Percentiles rank a stretch among this genome's conserved stretches.
These are phyloP conservation scores for Cyclura pinguis DNA, from an alignment of 2,797 vertebrate genomes.

Conservation along the genomic window DNA sequence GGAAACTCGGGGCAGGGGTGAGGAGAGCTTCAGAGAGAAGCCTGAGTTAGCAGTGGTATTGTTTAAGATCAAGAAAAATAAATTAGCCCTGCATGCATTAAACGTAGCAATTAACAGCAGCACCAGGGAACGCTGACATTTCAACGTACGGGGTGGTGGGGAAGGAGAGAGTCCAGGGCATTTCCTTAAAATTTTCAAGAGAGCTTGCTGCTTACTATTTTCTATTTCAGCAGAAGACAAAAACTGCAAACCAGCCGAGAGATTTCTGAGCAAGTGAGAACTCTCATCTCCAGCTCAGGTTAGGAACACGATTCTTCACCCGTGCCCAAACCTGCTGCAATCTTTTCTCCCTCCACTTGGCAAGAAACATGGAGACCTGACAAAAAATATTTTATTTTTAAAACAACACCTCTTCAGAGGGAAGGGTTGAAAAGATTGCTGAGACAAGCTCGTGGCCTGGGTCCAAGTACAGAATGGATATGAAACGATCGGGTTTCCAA, in stretches of 20 bases:
- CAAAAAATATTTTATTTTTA: slow-evolving; percentile 29
- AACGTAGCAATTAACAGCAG: slow-evolving; percentile 19
- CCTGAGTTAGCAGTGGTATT: background rate
- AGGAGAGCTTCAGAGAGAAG: background rate
- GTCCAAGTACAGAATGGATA: slow-evolving; percentile 22
- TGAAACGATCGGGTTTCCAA: slow-evolving; percentile 16
- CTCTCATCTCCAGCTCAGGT: background rate
- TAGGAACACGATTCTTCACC: slow-evolving; percentile 47
- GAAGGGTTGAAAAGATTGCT: slow-evolving; percentile 49
- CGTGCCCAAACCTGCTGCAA: slow-evolving; percentile 44
- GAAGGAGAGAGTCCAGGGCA: background rate
- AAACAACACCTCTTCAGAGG: slow-evolving; percentile 39
- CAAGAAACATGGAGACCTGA: slow-evolving; percentile 51
- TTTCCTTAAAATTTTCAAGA: background rate
- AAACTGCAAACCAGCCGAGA: slow-evolving; percentile 16
- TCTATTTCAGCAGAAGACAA: background rate
- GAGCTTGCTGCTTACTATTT: background rate
- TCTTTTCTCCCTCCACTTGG: slow-evolving; percentile 20
- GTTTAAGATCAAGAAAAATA: slow-evolving; percentile 21
- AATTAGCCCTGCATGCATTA: slow-evolving; percentile 41
- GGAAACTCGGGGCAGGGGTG: background rate
- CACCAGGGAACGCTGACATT: background rate
- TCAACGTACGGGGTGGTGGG: background rate
- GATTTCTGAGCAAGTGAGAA: slow-evolving; percentile 46
- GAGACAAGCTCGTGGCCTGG: slow-evolving; percentile 54